A percentile compares a stretch with the other conserved stretches of the same genome.
Evolutionary conservation across 2,888 invertebrate genomes (phyloP).

Genomic region (Orchestes rusci): DNA sequence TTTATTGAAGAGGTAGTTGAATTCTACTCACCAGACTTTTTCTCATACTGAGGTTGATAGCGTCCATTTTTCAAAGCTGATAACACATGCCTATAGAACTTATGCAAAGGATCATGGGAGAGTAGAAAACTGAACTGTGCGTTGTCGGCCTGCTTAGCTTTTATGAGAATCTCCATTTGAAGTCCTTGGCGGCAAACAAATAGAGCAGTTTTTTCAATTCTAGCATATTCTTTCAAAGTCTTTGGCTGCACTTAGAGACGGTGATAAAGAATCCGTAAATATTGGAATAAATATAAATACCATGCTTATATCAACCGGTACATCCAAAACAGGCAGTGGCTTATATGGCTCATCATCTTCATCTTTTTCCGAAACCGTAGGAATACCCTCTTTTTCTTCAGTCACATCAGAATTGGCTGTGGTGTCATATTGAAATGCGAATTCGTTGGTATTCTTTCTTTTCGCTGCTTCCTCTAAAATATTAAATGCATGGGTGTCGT

Average conservation of each 20-base stretch:
- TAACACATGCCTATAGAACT: constrained; percentile 79
- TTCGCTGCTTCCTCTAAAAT: constrained; percentile 86
- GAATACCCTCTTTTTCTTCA: constrained; percentile 36
- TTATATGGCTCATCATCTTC: constrained; percentile 68
- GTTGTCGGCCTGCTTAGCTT: constrained; percentile 93
- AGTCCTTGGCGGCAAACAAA: constrained; percentile 85
- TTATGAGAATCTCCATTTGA: constrained; percentile 98
- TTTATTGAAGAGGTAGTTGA: neutral
- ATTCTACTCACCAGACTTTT: constrained; percentile 37
- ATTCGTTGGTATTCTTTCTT: constrained; percentile 66
- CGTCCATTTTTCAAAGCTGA: constrained; percentile 61
- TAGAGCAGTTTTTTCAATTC: constrained; percentile 90
- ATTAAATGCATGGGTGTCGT: too few species aligned
- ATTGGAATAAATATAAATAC: constrained; percentile 52
- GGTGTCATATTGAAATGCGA: constrained; percentile 71
- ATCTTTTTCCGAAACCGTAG: constrained; percentile 35
- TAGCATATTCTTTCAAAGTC: constrained; percentile 79
- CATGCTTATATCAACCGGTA: constrained; percentile 67
- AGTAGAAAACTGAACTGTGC: constrained; percentile 90
- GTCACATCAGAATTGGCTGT: neutral
- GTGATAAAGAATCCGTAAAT: too few species aligned
- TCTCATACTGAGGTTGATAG: constrained; percentile 42
- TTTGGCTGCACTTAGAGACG: constrained; percentile 58
- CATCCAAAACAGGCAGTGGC: constrained; percentile 62
- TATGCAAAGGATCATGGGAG: constrained; percentile 74